Evolutionary conservation across 2,888 invertebrate species (phyloP), one percentile per base, ranked within the genome.

Genomic region (Tinea pellionella): DNA sequence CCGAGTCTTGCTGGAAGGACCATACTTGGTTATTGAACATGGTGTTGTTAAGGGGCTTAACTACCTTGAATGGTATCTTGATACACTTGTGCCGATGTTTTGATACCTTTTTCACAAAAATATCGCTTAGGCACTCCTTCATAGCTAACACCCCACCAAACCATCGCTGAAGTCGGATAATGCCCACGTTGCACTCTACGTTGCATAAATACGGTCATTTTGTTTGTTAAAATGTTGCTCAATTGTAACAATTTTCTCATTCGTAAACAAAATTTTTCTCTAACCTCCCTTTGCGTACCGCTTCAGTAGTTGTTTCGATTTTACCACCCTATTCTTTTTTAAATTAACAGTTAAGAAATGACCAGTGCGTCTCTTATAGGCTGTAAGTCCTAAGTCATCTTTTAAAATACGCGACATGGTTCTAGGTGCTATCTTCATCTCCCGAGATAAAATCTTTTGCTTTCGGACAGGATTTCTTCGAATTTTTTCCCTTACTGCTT

Each of bases 161-260:
- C 62, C 62, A 63, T 62, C 61, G 63, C 60, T 62, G 61, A 61
- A 61, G 61, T 32, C 58, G 62, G 61, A 63, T 63, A 61, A 62
- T 62, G 60, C 13, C 61, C 56, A 61, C 62, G 61, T 61, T 63
- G 61, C 9, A 63, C 60, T 60, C 63, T 61, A n/a, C n/a, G 61
- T 42, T 15, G 60, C 63, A 61, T 61, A 59, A 61, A n/a, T n/a
- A n/a, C n/a, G n/a, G n/a, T n/a, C n/a, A n/a, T n/a, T n/a, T n/a
- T n/a, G n/a, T n/a, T n/a, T n/a, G n/a, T n/a, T n/a, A n/a, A n/a
- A n/a, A n/a, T n/a, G n/a, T n/a, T n/a, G n/a, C n/a, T n/a, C n/a
- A n/a, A n/a, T n/a, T n/a, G n/a, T n/a, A n/a, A n/a, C n/a, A n/a
- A n/a, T n/a, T n/a, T n/a, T n/a, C n/a, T n/a, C n/a, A n/a, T n/a